phyloP scores from a whole-genome alignment of 2,888 invertebrate genomes.

The Coelinius sp. region DNA sequence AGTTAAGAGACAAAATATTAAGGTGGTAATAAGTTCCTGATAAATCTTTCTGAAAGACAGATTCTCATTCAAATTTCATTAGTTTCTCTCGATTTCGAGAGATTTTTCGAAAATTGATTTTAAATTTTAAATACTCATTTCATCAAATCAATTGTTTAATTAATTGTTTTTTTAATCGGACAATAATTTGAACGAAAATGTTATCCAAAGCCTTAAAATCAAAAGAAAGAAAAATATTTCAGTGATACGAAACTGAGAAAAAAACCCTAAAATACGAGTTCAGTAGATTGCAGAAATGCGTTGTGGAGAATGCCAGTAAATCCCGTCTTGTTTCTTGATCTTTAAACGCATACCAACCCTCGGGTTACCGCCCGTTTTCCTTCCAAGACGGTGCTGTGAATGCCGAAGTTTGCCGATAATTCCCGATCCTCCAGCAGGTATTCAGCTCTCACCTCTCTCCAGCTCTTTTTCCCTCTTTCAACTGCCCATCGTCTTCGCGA shows the following conservation, averaged over 20 bases:
- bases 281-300: not conserved
- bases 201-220: no score
- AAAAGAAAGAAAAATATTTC: not conserved
- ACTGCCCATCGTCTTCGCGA: constrained; percentile 26
- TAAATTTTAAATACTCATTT: no score
- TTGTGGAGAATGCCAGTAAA: constrained; percentile 16
- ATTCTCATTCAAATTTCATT: no score
- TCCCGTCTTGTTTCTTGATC: constrained; percentile 27
- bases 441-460: constrained; percentile 37
- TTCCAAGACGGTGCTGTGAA: constrained; percentile 19
- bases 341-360: constrained; percentile 35
- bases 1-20: no score
- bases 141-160: no score
- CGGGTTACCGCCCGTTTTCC: constrained; percentile 41
- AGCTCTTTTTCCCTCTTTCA: constrained; percentile 30
- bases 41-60: no score
- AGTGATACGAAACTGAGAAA: not conserved
- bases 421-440: constrained; percentile 32
- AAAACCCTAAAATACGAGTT: not conserved
- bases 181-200: no score
- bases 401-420: constrained; percentile 29
- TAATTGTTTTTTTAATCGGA: no score
- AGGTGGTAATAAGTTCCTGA: no score
- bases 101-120: no score
- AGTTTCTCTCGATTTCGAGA: no score